Conservation (phyloP, 2,113 vertebrate species). For the Varanus komodoensis region DNA sequence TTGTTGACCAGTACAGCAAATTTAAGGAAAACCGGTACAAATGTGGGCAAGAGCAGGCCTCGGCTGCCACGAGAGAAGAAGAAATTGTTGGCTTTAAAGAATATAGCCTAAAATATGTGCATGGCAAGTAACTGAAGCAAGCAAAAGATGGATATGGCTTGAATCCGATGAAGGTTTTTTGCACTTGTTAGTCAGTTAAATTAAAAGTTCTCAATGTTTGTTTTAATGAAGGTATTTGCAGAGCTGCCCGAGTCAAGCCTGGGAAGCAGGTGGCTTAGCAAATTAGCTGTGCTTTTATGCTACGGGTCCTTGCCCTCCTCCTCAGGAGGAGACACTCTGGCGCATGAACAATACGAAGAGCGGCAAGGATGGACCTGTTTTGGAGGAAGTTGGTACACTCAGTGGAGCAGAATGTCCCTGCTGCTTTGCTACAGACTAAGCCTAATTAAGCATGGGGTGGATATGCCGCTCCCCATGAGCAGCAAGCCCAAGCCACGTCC, state of each 20-base stretch:
- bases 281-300: background rate
- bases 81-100: background rate
- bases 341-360: background rate
- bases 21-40: background rate
- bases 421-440: background rate
- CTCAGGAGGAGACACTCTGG: background rate
- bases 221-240: background rate
- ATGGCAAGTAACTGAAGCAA: background rate
- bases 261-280: background rate
- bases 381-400: background rate
- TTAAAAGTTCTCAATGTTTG: constrained; percentile 15
- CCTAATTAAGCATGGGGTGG: accelerated
- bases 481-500: background rate
- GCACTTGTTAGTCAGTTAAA: background rate
- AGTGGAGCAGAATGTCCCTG: accelerated
- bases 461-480: background rate
- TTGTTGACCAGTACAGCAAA: background rate
- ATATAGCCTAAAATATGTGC: no score
- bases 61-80: background rate
- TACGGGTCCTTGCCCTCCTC: no score
- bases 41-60: background rate
- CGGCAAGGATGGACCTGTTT: background rate
- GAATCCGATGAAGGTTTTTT: background rate
- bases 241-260: background rate
- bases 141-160: background rate